These are phyloP conservation scores for Zelostemma sp. DNA, from an alignment of 1,140 invertebrate species.

Conservation along the genomic window DNA sequence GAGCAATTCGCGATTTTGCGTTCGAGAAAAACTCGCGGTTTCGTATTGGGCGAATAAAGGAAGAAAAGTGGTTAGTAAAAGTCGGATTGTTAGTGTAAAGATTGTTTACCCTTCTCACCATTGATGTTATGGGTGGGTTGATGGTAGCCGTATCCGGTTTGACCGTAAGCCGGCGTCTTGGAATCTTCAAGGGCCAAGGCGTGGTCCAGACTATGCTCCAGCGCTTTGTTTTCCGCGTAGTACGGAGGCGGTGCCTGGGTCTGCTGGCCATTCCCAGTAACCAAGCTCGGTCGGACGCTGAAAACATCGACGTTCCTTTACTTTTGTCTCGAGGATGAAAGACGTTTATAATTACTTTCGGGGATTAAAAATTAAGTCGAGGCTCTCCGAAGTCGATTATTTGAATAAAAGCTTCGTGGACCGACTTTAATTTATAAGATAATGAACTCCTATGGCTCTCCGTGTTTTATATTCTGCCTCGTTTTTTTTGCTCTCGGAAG, in stretches of 20 bases:
- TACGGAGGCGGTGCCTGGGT: slow-evolving; percentile 85
- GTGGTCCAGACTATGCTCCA: slow-evolving; percentile 88
- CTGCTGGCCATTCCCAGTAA: slow-evolving; percentile 76
- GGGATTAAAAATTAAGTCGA: background rate
- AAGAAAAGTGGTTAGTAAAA: background rate
- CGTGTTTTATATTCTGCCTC: background rate
- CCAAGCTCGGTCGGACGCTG: slow-evolving; percentile 80
- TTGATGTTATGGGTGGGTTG: slow-evolving; percentile 76
- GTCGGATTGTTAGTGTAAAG: slow-evolving; percentile 6
- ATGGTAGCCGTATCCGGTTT: slow-evolving; percentile 88
- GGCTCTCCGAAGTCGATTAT: slow-evolving; percentile 10
- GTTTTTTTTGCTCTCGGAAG: background rate
- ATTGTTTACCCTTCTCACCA: slow-evolving; percentile 68
- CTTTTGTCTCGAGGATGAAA: background rate
- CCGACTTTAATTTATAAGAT: slow-evolving; percentile 15
- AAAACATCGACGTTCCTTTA: slow-evolving; percentile 28
- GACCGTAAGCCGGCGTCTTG: slow-evolving; percentile 83
- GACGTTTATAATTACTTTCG: background rate
- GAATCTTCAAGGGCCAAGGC: slow-evolving; percentile 85
- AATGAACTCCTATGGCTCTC: slow-evolving; percentile 1
- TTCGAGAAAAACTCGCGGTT: too few relatives aligned
- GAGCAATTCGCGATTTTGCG: too few relatives aligned
- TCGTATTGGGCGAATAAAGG: too few relatives aligned
- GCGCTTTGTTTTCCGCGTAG: slow-evolving; percentile 91
- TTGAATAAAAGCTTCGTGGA: slow-evolving; percentile 1